Conservation (phyloP, 2,113 vertebrate genomes). For the Suncus etruscus region DNA sequence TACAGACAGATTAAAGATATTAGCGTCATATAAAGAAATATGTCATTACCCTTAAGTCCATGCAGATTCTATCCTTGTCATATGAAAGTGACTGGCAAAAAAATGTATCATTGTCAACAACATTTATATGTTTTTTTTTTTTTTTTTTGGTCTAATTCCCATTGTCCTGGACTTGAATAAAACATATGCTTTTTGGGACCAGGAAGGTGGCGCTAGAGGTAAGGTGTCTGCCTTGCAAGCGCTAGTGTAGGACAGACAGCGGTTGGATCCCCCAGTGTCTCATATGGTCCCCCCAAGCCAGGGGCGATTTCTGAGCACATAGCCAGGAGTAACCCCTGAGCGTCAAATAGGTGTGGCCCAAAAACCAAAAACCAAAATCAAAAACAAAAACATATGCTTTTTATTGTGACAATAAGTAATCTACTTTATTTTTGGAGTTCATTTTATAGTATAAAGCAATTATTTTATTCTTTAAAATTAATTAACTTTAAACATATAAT, state of each 20-base stretch:
- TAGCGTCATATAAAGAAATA: slow-evolving; percentile 19
- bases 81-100: background rate
- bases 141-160: background rate
- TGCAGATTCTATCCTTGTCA: background rate
- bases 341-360: no score
- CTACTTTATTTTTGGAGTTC: slow-evolving; percentile 24
- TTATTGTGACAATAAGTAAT: slow-evolving; percentile 23
- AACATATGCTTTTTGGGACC: slow-evolving; percentile 25
- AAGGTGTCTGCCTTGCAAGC: no score
- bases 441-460: slow-evolving; percentile 44
- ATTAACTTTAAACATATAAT: background rate
- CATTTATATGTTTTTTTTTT: background rate
- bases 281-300: no score
- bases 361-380: no score
- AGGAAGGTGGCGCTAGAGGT: no score
- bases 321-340: no score
- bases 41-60: background rate
- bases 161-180: background rate
- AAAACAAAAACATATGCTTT: background rate
- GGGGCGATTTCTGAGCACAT: no score
- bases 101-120: slow-evolving; percentile 26
- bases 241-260: no score
- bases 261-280: no score
- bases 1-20: background rate
- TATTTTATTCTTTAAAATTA: slow-evolving; percentile 52